These are phyloP conservation scores for Conus ventricosus DNA, from an alignment of 1,140 invertebrate genomes.

Conservation along the genomic window DNA sequence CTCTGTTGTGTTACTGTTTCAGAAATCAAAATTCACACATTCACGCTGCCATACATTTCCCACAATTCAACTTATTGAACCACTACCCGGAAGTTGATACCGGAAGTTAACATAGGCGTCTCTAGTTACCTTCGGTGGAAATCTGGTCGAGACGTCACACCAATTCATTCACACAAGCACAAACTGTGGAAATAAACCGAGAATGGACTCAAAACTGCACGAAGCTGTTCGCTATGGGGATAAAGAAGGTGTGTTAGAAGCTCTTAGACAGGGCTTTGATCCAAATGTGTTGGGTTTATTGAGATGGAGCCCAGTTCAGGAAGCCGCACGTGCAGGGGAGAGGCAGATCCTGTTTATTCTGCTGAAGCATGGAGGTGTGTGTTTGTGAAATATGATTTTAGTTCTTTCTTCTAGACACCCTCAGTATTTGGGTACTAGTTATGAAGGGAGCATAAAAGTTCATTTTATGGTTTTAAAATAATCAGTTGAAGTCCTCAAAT, in stretches of 20 bases:
- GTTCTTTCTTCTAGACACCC: no score
- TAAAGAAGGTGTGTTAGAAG: slow-evolving; percentile 58
- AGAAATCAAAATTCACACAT: slow-evolving; percentile 37
- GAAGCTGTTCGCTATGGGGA: slow-evolving; percentile 67
- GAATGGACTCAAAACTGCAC: slow-evolving; percentile 50
- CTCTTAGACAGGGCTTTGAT: slow-evolving; percentile 61
- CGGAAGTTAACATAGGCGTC: slow-evolving; percentile 28
- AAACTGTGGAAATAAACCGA: background rate
- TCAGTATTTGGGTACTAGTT: no score
- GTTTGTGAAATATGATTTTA: background rate
- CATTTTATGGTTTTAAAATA: no score
- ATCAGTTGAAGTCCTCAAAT: no score
- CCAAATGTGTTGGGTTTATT: slow-evolving; percentile 67
- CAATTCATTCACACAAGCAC: background rate
- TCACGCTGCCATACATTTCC: slow-evolving; percentile 67
- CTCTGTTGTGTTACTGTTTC: background rate
- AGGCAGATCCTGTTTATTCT: slow-evolving; percentile 61
- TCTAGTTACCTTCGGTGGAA: slow-evolving; percentile 21
- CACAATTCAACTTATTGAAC: slow-evolving; percentile 47
- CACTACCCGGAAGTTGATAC: slow-evolving; percentile 25
- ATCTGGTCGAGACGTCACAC: background rate
- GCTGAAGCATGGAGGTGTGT: slow-evolving; percentile 58
- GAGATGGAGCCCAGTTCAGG: slow-evolving; percentile 67
- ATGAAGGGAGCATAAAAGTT: no score
- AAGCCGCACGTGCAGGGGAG: slow-evolving; percentile 68